Evolutionary conservation across 2,113 vertebrate genomes (phyloP), one percentile per base, ranked within the genome.

Genomic region (Prietella phreatophila): DNA sequence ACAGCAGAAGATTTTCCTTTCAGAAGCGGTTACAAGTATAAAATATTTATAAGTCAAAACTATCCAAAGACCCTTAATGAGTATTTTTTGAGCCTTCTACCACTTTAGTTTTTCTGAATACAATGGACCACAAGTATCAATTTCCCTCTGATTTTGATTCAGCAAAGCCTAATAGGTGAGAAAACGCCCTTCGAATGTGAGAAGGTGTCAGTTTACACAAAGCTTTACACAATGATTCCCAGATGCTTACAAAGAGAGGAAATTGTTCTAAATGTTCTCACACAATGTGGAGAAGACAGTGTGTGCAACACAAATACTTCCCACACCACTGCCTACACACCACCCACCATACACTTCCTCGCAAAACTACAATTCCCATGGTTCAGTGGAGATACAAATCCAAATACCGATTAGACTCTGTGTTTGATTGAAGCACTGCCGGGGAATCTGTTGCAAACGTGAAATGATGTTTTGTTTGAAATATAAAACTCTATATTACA

Each of bases 321-420:
- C 82, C 82, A 90, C 76, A 1, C 82, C 50, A 6, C 69, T 42
- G 71, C 86, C 86, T 65, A 78, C 86, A 76, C 81, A 76, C 65
- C 85, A 55, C 71, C 87, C 89, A 88, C 85, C 20, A 82, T 20
- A 33, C 14, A 39, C 53, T 58, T 71, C 82, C 65, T 42, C 76
- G 53, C 33, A 65, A 85, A 87, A 89, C 88, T 85, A 87, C 83
- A 71, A 85, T 87, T 87, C 85, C 83, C 88, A 85, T n/a, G 55
- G 85, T 89, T 61, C 78, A 27, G 50, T 15, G 20, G 67, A 42
- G 63, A 88, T 60, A 86, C 56, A 75, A 53, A 61, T 67, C 42
- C 56, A 75, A 55, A 53, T 39, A 39, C 42, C 53, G 65, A 55
- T 55, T 5, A 33, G 86, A 47, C 69, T 36, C 55, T 60, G 33